phyloP scores from a whole-genome alignment of 2,797 vertebrate genomes.

The Sebastolobus altivelis region DNA sequence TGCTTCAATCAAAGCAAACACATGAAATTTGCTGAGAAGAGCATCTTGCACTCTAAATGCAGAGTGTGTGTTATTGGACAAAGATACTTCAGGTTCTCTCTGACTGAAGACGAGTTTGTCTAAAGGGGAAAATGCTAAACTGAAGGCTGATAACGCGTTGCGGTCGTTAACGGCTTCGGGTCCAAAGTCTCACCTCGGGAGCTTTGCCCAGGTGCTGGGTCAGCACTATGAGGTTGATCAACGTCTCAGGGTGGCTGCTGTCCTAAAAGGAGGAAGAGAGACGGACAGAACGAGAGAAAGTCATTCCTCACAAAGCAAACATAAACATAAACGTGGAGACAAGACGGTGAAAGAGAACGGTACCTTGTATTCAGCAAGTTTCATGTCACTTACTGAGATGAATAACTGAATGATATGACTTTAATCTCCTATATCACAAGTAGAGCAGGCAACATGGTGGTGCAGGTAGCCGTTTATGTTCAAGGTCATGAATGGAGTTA shows the following conservation, averaged over 20 bases:
- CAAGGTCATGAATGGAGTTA: background rate
- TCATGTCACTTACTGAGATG: background rate
- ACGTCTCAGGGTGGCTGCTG: slow-evolving; percentile 94
- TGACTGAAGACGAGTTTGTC: background rate
- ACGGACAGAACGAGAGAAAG: background rate
- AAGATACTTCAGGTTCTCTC: slow-evolving; percentile 6
- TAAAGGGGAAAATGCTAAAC: slow-evolving; percentile 12
- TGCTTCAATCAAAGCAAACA: slow-evolving; percentile 37
- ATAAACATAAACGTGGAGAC: background rate
- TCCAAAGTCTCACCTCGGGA: slow-evolving; percentile 90
- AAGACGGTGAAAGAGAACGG: background rate
- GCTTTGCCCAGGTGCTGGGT: slow-evolving; percentile 95
- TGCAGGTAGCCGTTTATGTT: background rate
- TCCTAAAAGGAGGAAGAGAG: slow-evolving; percentile 83
- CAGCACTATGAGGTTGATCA: slow-evolving; percentile 95
- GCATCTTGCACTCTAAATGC: background rate
- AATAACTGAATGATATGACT: background rate
- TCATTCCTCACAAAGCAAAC: background rate
- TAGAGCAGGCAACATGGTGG: background rate
- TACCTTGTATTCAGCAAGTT: background rate
- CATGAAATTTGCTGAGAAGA: slow-evolving; percentile 12
- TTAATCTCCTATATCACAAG: background rate
- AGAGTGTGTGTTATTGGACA: background rate
- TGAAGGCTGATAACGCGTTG: background rate
- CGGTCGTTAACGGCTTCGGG: slow-evolving; percentile 22